Evolutionary conservation across 2,113 vertebrate species (phyloP).

Genomic region (Chlamydotis undulata): DNA sequence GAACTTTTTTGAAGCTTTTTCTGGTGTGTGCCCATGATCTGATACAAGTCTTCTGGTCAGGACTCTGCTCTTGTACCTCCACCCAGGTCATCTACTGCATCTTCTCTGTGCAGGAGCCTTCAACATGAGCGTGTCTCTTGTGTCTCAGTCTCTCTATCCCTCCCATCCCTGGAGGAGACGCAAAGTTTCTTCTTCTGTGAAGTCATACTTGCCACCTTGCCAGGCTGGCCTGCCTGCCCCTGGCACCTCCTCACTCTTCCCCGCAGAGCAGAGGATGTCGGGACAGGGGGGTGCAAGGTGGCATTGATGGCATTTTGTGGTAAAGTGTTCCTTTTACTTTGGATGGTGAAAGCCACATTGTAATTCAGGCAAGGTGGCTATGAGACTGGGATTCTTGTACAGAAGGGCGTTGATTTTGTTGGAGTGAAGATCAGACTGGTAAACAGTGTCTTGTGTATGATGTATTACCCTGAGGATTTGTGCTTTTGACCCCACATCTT

Average conservation of each 20-base stretch:
- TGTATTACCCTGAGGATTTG: neutral
- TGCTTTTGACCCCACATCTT: neutral
- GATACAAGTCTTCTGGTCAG: neutral
- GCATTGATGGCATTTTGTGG: neutral
- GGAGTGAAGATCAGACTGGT: neutral
- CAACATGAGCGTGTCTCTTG: neutral
- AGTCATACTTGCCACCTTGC: neutral
- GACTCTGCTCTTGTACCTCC: neutral
- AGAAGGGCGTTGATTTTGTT: neutral
- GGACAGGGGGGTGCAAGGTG: neutral
- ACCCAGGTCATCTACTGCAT: neutral
- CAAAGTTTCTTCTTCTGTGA: neutral
- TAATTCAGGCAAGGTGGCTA: neutral
- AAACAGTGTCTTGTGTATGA: neutral
- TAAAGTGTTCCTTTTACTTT: neutral
- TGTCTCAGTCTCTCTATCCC: neutral
- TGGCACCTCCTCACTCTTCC: neutral
- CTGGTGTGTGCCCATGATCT: fast-evolving
- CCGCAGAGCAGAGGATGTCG: neutral
- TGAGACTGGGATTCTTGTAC: neutral
- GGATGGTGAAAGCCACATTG: neutral
- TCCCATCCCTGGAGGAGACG: neutral
- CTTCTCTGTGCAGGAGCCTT: neutral
- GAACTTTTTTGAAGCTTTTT: neutral
- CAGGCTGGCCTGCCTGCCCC: neutral